Base-by-base conservation (phyloP, 2,888 invertebrate genomes). In the Melanargia galathea region DNA sequence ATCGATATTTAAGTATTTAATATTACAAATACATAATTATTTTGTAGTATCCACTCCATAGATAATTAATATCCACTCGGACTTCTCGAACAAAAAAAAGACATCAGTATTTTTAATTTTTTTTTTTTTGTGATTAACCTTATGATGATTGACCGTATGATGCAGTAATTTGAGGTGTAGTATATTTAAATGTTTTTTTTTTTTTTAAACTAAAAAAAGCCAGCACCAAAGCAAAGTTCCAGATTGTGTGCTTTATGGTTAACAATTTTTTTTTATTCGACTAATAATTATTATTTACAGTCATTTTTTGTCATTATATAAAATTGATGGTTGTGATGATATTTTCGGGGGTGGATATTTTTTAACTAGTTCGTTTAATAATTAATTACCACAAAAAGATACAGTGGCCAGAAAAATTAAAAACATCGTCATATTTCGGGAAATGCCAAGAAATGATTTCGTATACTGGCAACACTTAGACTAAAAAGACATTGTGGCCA, bases 1-100 rank as follows among this genome's bases (percentile, higher is more conserved):
- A 38, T 18, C 24, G 54, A 33, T 46, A 33, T 46, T n/a, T 48
- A 26, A 33, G 30, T 30, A 45, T 58, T 58, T 48, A 48, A 38
- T 48, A 8, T 48, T 49, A 38, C 7, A 33, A n/a, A 48, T 24
- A 2, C 30, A 24, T 20, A 30, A 7, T 30, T 4, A 4, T 26
- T 4, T 30, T 22, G 33, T 46, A 35, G n/a, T n/a, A 33, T 48
- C 48, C 48, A 13, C 22, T 49, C 38, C n/a, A n/a, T n/a, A n/a
- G n/a, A n/a, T n/a, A n/a, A n/a, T n/a, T n/a, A n/a, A n/a, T n/a
- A n/a, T n/a, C 48, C 48, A 13, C 22, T 49, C 38, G 48, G 4
- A 22, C 22, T 48, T 56, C 26, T 24, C 26, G 11, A 22, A 40
- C n/a, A 46, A 1, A 20, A 13, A 13, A 24, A 8, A 30, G 8